Evolutionary conservation across 1,140 invertebrate species (phyloP).

Genomic region (Luehdorfia chinensis): DNA sequence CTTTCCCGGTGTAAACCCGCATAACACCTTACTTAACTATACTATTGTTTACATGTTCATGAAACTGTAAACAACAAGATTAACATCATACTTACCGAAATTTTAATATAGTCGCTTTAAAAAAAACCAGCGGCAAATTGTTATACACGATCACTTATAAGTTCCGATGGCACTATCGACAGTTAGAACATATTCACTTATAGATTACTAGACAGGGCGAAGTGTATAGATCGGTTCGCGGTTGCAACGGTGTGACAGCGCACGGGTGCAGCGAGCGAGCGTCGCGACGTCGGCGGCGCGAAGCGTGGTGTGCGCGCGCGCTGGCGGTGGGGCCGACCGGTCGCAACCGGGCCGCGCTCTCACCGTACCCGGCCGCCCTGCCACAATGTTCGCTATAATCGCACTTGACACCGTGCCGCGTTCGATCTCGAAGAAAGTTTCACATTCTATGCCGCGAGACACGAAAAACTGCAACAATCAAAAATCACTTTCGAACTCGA

Average conservation of each 20-base stretch:
- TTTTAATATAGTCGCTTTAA: slow-evolving; percentile 3
- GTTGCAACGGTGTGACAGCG: slow-evolving; percentile 32
- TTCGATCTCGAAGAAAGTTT: slow-evolving; percentile 69
- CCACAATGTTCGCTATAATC: slow-evolving; percentile 57
- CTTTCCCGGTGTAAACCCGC: slow-evolving; percentile 38
- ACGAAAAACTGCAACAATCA: slow-evolving; percentile 11
- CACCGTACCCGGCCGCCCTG: slow-evolving; percentile 50
- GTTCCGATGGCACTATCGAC: slow-evolving; percentile 9
- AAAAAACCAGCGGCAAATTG: background rate
- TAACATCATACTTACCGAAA: slow-evolving; percentile 11
- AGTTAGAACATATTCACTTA: slow-evolving; percentile 10
- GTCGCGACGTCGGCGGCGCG: slow-evolving; percentile 70
- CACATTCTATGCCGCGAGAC: slow-evolving; percentile 55
- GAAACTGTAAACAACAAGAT: too few relatives aligned
- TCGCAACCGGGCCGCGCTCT: slow-evolving; percentile 69
- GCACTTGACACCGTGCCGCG: slow-evolving; percentile 68
- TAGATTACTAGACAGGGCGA: background rate
- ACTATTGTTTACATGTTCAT: slow-evolving; percentile 17
- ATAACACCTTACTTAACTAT: slow-evolving; percentile 26
- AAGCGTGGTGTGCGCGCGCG: slow-evolving; percentile 62
- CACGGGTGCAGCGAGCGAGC: slow-evolving; percentile 55
- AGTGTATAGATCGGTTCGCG: slow-evolving; percentile 6
- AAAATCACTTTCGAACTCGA: slow-evolving; percentile 27
- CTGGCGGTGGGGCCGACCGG: slow-evolving; percentile 66
- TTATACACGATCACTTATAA: slow-evolving; percentile 10